These are phyloP conservation scores for Cephus rjabovi DNA, from an alignment of 2,888 invertebrate species.

Conservation along the genomic window DNA sequence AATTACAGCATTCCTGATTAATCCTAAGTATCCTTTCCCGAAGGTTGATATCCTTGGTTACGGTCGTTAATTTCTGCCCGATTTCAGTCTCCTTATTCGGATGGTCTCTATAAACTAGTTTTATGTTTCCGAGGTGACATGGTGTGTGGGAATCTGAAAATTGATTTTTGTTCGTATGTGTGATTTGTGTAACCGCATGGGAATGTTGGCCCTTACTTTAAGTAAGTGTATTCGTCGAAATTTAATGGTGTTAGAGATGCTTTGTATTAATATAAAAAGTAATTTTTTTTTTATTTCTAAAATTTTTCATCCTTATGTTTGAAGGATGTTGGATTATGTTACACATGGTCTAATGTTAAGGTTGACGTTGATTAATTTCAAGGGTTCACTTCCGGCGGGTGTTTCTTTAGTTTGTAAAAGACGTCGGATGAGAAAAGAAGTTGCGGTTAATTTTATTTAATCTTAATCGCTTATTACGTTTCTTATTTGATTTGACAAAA, in stretches of 20 bases:
- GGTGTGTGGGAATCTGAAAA: neutral
- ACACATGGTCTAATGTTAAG: neutral
- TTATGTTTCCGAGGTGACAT: neutral
- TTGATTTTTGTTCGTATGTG: neutral
- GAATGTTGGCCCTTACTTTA: neutral
- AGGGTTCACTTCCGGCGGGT: neutral
- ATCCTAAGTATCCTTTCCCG: constrained; percentile 56
- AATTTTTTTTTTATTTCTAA: neutral
- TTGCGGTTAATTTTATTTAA: too few relatives aligned
- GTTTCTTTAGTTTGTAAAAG: neutral
- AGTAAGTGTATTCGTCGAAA: neutral
- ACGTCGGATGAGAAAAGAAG: neutral
- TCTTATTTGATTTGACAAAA: neutral
- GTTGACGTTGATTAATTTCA: neutral
- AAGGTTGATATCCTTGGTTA: constrained; percentile 22
- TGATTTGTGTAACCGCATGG: neutral
- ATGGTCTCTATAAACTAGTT: neutral
- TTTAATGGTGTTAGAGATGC: neutral
- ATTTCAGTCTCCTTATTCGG: neutral
- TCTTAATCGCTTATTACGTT: neutral
- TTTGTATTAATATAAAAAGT: neutral
- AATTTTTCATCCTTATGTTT: neutral
- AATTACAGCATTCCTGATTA: constrained; percentile 63
- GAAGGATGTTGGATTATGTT: neutral
- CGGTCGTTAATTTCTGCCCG: neutral